Evolutionary conservation across 2,113 vertebrate species (phyloP).

Genomic region (Oostethus manadensis): DNA sequence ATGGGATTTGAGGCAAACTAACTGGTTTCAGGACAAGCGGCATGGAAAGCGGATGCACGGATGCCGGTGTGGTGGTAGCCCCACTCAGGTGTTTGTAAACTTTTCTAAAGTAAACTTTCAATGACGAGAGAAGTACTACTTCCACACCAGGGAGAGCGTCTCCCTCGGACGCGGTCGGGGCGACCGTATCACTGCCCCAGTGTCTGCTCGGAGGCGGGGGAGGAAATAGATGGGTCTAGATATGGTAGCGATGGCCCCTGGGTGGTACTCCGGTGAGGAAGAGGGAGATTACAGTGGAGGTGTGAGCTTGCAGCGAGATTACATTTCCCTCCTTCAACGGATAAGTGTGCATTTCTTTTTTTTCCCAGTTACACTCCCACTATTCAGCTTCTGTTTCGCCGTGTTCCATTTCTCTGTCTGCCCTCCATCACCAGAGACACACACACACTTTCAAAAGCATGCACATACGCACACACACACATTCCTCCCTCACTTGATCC

Average conservation of each 20-base stretch:
- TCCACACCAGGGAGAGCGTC: conserved; percentile 57
- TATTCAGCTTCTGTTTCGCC: conserved; percentile 61
- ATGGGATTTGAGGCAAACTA: no score
- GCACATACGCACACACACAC: not conserved
- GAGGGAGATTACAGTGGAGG: conserved; percentile 67
- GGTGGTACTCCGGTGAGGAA: conserved; percentile 68
- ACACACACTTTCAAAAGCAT: conserved; percentile 5
- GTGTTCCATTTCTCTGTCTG: conserved; percentile 50
- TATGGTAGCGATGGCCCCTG: conserved; percentile 72
- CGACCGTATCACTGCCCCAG: conserved; percentile 68
- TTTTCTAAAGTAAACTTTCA: conserved; percentile 4
- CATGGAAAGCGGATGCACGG: no score
- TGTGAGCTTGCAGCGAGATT: conserved; percentile 65
- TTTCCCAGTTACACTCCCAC: conserved; percentile 51
- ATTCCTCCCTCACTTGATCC: conserved; percentile 70
- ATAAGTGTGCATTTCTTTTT: conserved; percentile 53
- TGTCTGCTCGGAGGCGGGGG: conserved; percentile 64
- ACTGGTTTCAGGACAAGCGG: no score
- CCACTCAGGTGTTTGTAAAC: no score
- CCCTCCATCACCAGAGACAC: conserved; percentile 27
- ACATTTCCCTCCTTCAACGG: conserved; percentile 69
- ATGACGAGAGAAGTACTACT: conserved; percentile 38
- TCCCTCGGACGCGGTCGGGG: conserved; percentile 50
- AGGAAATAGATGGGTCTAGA: conserved; percentile 73
- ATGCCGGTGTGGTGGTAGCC: no score